Conservation (phyloP, 2,797 vertebrate genomes). For the Rhabdophis nuchalis region DNA sequence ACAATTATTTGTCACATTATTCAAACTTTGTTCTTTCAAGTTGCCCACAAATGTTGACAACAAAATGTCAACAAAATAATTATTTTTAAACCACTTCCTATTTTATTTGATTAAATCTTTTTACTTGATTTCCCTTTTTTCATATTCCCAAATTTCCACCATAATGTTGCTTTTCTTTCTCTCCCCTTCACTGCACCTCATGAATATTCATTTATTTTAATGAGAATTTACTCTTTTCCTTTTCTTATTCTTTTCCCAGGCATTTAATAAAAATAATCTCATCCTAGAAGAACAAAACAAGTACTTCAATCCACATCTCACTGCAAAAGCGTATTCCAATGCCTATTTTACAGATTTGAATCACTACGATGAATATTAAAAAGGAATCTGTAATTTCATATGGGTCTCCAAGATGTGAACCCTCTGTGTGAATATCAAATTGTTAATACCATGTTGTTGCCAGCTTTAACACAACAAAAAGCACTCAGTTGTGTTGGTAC, state of each 20-base stretch:
- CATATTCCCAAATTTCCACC: not conserved
- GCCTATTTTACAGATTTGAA: constrained; percentile 98
- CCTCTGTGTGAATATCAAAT: constrained; percentile 66
- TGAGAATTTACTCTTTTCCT: not conserved
- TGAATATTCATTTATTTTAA: not conserved
- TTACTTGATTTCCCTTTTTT: not conserved
- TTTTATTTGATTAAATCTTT: not conserved
- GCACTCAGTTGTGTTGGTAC: not conserved
- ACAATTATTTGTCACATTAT: not conserved
- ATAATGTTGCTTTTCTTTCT: not conserved
- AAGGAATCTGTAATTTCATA: constrained; percentile 46
- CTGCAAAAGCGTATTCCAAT: constrained; percentile 95
- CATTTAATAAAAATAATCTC: constrained; percentile 99
- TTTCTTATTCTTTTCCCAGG: constrained; percentile 69
- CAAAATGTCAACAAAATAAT: not conserved
- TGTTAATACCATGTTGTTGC: constrained; percentile 53
- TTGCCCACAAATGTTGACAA: not conserved
- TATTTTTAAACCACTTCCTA: not conserved
- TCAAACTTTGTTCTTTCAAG: not conserved
- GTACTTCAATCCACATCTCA: constrained; percentile 95
- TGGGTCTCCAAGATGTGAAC: constrained; percentile 57
- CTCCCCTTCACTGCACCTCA: not conserved
- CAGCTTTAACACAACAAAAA: constrained; percentile 42
- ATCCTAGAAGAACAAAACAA: constrained; percentile 97
- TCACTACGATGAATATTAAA: constrained; percentile 95